Base-by-base conservation (phyloP, 2,797 vertebrate genomes). In the Enteromius thamalakanensis region DNA sequence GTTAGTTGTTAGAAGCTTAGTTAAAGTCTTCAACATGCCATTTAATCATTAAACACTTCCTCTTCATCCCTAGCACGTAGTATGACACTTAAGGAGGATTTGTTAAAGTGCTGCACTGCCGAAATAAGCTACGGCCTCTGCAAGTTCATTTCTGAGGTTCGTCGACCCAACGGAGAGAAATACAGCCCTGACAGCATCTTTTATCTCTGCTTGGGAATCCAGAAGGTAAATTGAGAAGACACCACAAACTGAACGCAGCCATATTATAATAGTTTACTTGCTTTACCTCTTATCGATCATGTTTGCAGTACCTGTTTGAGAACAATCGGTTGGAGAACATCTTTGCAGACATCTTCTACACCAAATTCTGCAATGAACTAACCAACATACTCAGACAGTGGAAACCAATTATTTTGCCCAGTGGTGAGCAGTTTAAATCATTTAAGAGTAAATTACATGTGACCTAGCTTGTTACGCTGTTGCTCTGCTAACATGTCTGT, bases 181-280 rank as follows among this genome's bases (percentile, higher is more conserved):
- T 99, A 99, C 64, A 94, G 94, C 72, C 93, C 96, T 12, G 98
- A 99, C 94, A 98, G 97, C 93, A 94, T 99, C 84, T 96, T 97
- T 89, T 99, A 99, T 92, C 96, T 99, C 95, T 99, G 98, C 94
- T 97, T 99, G 91, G 97, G 98, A 93, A 97, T 99, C 92, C 98
- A 99, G 88, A 96, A 99, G 97, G 98, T 95, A 94, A 81, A 32
- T 0, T 12, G 0, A 64, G 23, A 15, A 65, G 29, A 49, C 92
- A 26, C 19, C 5, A 49, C 47, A 45, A 21, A 11, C 34, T 21
- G 34, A 19, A 60, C 3, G 21, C 47, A n/a, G 7, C 51, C 21
- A n/a, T 55, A 55, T 55, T 55, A n/a, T 55, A 55, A 55, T 8
- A 53, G 51, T n/a, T 55, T 1, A 21, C 7, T 21, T 37, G 26